Conservation (phyloP, 2,797 vertebrate genomes). For the Sylvia borin region DNA sequence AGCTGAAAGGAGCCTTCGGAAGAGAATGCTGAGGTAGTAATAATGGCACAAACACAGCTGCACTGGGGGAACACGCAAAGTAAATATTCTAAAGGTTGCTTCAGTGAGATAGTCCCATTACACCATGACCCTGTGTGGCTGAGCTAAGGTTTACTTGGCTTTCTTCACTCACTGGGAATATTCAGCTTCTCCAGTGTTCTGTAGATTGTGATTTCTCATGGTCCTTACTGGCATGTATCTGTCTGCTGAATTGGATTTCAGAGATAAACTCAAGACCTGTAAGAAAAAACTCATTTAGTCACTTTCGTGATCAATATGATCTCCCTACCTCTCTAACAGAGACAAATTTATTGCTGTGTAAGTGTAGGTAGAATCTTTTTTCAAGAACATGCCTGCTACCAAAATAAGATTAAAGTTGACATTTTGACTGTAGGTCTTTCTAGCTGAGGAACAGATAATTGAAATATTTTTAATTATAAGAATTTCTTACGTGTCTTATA, state of each 20-base stretch:
- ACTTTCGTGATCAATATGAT: background rate
- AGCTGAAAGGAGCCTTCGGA: background rate
- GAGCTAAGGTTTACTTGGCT: background rate
- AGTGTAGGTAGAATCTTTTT: background rate
- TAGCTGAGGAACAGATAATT: background rate
- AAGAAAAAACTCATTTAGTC: background rate
- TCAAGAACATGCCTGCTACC: background rate
- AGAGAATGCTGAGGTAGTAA: background rate
- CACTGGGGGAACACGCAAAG: background rate
- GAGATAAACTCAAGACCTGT: background rate
- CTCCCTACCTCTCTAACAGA: background rate
- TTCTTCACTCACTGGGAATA: background rate
- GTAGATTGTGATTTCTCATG: background rate
- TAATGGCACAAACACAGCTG: background rate
- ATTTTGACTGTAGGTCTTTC: background rate
- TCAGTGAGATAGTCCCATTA: background rate
- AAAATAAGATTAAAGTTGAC: background rate
- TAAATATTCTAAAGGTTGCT: background rate
- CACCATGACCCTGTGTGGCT: background rate
- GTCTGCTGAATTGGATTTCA: background rate
- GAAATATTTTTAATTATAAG: background rate
- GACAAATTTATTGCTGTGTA: background rate
- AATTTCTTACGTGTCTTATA: background rate
- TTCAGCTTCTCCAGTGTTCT: background rate
- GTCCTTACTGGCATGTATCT: background rate